Evolutionary conservation across 2,113 vertebrate species (phyloP).

Genomic region (Pithys albifrons): DNA sequence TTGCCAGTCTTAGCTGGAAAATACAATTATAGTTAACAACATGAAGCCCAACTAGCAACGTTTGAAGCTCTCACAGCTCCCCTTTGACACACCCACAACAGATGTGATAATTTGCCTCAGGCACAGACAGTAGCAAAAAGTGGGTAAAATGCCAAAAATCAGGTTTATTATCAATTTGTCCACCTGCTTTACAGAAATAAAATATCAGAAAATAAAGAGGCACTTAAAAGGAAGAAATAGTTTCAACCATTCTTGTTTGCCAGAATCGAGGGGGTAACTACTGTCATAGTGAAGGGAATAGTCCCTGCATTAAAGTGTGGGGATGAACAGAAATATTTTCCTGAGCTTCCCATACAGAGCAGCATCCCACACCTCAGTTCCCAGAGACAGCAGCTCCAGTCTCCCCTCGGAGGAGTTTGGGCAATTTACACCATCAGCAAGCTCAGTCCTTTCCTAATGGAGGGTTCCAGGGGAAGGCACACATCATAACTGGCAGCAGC

Average conservation of each 20-base stretch:
- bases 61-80: background rate
- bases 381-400: background rate
- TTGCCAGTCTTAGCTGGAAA: constrained; percentile 2
- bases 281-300: background rate
- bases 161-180: background rate
- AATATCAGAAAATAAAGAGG: background rate
- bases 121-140: background rate
- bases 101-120: background rate
- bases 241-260: background rate
- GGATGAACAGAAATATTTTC: background rate
- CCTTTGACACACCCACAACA: background rate
- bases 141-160: background rate
- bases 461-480: background rate
- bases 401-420: background rate
- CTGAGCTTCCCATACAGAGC: constrained; percentile 22
- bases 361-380: background rate
- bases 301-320: background rate
- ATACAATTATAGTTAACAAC: constrained; percentile 1
- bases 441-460: background rate
- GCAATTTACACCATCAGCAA: background rate
- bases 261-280: background rate
- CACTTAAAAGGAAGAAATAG: background rate
- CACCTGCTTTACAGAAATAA: background rate
- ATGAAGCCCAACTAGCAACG: background rate
- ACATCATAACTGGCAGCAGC: constrained; percentile 32